phyloP scores from a whole-genome alignment of 2,113 vertebrate species.

The Chaetorhynchus papuensis region DNA sequence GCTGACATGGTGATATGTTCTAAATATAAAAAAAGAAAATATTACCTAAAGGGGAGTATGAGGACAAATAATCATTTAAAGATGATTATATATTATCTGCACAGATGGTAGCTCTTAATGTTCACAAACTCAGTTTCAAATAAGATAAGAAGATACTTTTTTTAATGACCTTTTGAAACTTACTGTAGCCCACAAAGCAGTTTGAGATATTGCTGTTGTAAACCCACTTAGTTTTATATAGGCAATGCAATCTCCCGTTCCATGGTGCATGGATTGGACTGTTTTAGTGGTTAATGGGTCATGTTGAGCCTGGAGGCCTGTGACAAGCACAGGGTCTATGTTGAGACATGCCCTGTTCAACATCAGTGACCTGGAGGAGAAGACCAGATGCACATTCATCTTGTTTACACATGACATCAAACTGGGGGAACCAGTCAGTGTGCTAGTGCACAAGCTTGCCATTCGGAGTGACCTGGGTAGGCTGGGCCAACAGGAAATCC shows the following conservation, averaged over 20 bases:
- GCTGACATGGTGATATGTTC: neutral
- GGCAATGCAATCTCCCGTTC: neutral
- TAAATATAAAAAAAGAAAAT: neutral
- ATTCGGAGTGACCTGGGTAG: fast-evolving
- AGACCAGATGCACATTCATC: neutral
- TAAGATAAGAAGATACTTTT: neutral
- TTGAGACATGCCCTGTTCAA: neutral
- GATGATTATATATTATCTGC: neutral
- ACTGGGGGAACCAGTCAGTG: neutral
- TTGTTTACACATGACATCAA: neutral
- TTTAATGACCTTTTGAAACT: neutral
- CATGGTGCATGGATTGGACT: neutral
- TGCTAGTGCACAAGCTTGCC: neutral
- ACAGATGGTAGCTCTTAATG: neutral
- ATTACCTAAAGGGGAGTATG: neutral
- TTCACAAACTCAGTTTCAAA: neutral
- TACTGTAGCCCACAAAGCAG: neutral
- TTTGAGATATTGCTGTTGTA: neutral
- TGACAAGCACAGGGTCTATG: neutral
- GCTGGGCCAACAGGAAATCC: neutral
- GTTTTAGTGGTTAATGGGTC: neutral
- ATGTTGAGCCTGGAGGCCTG: neutral
- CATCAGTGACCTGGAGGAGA: neutral
- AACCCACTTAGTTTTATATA: neutral
- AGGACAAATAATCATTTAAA: conserved; percentile 1